Evolutionary conservation across 2,797 vertebrate species (phyloP).

Genomic region (Balearica regulorum): DNA sequence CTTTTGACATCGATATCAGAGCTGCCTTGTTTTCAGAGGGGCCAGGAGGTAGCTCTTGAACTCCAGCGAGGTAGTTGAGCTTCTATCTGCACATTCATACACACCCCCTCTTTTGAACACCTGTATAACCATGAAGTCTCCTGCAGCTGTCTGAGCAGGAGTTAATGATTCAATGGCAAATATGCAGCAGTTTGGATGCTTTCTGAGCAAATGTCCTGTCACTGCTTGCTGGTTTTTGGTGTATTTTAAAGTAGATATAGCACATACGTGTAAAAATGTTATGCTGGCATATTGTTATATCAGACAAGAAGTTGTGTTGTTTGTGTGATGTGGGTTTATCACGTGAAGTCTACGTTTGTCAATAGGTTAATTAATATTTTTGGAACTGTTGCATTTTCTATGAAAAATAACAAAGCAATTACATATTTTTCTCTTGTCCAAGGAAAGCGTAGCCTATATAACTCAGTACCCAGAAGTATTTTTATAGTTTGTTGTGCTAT

Average conservation of each 20-base stretch:
- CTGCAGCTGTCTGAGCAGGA: neutral
- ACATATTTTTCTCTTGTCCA: neutral
- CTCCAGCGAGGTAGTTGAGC: neutral
- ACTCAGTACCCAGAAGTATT: neutral
- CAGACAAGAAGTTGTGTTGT: neutral
- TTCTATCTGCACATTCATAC: neutral
- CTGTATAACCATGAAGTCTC: neutral
- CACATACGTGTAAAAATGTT: neutral
- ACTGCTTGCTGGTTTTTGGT: neutral
- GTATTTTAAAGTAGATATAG: neutral
- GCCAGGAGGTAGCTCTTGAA: neutral
- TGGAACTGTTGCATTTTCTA: neutral
- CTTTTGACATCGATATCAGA: neutral
- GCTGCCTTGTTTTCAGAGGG: neutral
- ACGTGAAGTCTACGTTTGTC: neutral
- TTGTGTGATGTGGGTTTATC: neutral
- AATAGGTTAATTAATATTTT: neutral
- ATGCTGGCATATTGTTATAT: neutral
- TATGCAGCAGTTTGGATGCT: neutral
- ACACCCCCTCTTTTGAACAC: neutral
- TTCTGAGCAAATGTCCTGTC: neutral
- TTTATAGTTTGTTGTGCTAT: neutral
- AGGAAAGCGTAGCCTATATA: neutral
- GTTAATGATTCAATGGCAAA: slow-evolving; percentile 16
- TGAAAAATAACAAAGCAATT: neutral